Evolutionary conservation across 2,888 invertebrate species (phyloP).

Genomic region (Stenolophus ochropezus): DNA sequence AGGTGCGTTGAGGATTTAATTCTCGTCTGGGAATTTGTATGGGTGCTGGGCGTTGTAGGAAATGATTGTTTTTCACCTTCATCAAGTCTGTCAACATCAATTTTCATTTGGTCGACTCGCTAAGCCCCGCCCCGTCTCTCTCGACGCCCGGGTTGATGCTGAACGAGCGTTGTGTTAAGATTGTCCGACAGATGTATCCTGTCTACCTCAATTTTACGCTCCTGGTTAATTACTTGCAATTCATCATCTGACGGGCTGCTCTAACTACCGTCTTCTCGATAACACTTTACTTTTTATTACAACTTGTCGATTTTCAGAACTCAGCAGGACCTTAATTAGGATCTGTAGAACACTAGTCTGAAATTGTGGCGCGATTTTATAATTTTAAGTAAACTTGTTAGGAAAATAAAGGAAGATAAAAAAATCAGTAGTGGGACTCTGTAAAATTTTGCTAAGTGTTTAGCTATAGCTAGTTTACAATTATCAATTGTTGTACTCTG

Average conservation of each 20-base stretch:
- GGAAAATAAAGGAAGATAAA: too few species aligned
- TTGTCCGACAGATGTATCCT: conserved; percentile 44
- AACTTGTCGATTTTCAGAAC: too few species aligned
- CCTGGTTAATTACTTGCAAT: conserved; percentile 38
- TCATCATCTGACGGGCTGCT: conserved; percentile 4
- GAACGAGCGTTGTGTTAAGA: conserved; percentile 53
- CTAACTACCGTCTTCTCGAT: too few species aligned
- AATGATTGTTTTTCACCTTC: conserved; percentile 58
- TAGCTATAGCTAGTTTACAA: too few species aligned
- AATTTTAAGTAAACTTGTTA: too few species aligned
- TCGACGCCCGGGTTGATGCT: neutral
- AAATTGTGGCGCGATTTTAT: too few species aligned
- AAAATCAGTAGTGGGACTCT: too few species aligned
- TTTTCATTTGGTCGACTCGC: conserved; percentile 43
- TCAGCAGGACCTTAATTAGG: too few species aligned
- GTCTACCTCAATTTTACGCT: conserved; percentile 41
- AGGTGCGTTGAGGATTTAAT: conserved; percentile 32
- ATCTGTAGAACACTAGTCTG: too few species aligned
- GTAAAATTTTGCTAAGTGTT: too few species aligned
- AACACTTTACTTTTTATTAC: too few species aligned
- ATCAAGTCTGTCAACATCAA: conserved; percentile 59
- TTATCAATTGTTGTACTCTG: too few species aligned
- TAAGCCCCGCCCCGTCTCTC: neutral
- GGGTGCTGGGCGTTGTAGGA: conserved; percentile 12
- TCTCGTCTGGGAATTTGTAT: conserved; percentile 31